These are phyloP conservation scores for Mastomys natalensis DNA, from an alignment of 2,113 vertebrate genomes.

Conservation along the genomic window DNA sequence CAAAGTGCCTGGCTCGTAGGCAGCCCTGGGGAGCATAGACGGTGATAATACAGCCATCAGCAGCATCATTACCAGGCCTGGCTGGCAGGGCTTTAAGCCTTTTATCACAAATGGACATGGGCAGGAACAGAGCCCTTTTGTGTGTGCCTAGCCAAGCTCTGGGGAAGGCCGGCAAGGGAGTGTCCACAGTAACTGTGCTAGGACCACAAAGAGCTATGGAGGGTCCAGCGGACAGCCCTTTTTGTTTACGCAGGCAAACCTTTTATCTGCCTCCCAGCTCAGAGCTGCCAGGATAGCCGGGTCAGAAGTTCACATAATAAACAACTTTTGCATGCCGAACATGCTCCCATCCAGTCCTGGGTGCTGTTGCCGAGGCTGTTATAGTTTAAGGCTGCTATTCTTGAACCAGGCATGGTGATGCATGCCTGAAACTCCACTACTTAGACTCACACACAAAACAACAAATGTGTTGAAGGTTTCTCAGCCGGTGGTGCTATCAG, in stretches of 20 bases:
- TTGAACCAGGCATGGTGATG: not conserved
- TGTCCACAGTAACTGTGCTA: not conserved
- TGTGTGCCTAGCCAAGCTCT: not conserved
- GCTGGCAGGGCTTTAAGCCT: constrained; percentile 17
- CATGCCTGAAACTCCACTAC: not conserved
- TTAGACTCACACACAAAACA: not conserved
- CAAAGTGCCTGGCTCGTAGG: not conserved
- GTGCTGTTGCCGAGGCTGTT: not conserved
- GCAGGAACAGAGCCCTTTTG: constrained; percentile 72
- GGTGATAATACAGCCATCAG: not conserved
- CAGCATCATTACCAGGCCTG: not conserved
- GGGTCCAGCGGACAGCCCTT: constrained; percentile 34
- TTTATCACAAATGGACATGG: not conserved
- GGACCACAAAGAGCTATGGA: constrained; percentile 16
- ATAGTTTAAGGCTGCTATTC: not conserved
- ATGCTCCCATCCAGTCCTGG: not conserved
- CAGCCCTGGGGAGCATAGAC: not conserved
- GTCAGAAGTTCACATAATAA: constrained; percentile 76
- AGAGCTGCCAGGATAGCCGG: constrained; percentile 41
- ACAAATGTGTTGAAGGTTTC: not conserved
- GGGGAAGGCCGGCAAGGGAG: constrained; percentile 15
- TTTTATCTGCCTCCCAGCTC: constrained; percentile 46
- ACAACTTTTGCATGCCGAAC: not conserved
- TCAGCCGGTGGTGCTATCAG: not conserved
- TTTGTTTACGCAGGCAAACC: constrained; percentile 37